phyloP scores from a whole-genome alignment of 1,140 invertebrate species.

The Tribolium castaneum region DNA sequence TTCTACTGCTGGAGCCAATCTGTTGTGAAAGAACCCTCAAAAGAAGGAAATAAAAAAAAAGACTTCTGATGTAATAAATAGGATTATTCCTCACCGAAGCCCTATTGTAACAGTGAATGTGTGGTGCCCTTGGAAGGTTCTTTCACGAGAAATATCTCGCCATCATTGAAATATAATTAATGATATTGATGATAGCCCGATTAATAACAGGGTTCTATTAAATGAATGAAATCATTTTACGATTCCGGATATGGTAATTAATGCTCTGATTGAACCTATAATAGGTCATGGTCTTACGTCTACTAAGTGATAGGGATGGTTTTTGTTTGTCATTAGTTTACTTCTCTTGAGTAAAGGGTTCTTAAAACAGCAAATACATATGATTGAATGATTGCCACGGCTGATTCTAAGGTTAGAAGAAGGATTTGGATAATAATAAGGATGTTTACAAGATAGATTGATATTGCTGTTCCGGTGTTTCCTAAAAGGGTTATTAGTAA shows the following conservation, averaged over 20 bases:
- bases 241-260: constrained; percentile 64
- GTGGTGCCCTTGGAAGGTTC: constrained; percentile 72
- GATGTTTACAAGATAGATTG: constrained; percentile 60
- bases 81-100: constrained; percentile 70
- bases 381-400: constrained; percentile 57
- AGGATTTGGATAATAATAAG: constrained; percentile 66
- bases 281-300: constrained; percentile 70
- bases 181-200: constrained; percentile 57
- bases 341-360: constrained; percentile 63
- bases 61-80: constrained; percentile 75
- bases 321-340: constrained; percentile 65
- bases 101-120: constrained; percentile 72
- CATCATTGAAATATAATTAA: constrained; percentile 72
- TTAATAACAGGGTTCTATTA: not conserved
- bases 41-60: constrained; percentile 74
- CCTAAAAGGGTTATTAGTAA: constrained; percentile 69
- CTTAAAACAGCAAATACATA: constrained; percentile 61
- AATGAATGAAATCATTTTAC: constrained; percentile 66
- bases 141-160: constrained; percentile 71
- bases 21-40: constrained; percentile 70
- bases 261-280: constrained; percentile 63
- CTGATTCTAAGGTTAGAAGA: constrained; percentile 63
- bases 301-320: constrained; percentile 68
- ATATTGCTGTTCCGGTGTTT: constrained; percentile 61
- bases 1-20: constrained; percentile 71